phyloP scores from a whole-genome alignment of 92 coral and sea anemone species.

The Epizoanthus illoricatus region DNA sequence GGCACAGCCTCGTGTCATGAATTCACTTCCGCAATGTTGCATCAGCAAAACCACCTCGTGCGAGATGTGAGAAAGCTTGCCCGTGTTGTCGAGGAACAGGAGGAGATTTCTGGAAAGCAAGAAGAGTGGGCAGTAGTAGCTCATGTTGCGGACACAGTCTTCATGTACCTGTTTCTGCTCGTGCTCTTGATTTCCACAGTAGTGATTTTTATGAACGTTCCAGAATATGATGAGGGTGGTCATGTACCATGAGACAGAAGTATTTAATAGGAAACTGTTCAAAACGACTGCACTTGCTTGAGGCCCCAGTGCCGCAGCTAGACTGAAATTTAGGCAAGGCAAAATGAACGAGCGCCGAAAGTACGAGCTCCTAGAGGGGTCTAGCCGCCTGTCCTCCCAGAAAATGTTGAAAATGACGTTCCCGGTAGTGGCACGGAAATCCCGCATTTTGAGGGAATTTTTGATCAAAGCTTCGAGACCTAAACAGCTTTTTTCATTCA shows the following conservation, averaged over 20 bases:
- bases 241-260: not conserved
- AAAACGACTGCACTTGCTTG: no score
- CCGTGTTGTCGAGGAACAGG: conserved; percentile 74
- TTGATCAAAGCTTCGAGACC: no score
- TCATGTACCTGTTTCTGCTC: conserved; percentile 69
- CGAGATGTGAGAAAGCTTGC: conserved; percentile 73
- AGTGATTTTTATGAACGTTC: conserved; percentile 57
- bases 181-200: conserved; percentile 62
- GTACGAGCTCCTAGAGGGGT: no score
- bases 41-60: conserved; percentile 87
- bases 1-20: conserved; percentile 8
- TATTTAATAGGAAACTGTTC: no score
- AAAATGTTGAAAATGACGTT: no score
- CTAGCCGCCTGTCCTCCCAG: no score
- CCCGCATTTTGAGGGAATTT: no score
- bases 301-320: no score
- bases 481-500: no score
- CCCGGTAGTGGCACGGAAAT: no score
- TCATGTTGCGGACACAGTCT: conserved; percentile 79
- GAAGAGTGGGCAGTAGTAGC: conserved; percentile 96
- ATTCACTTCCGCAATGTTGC: conserved; percentile 9
- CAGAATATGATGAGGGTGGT: conserved; percentile 34
- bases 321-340: no score
- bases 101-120: conserved; percentile 63
- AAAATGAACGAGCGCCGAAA: no score